Base-by-base conservation (phyloP, 2,113 vertebrate species). In the Naja naja region DNA sequence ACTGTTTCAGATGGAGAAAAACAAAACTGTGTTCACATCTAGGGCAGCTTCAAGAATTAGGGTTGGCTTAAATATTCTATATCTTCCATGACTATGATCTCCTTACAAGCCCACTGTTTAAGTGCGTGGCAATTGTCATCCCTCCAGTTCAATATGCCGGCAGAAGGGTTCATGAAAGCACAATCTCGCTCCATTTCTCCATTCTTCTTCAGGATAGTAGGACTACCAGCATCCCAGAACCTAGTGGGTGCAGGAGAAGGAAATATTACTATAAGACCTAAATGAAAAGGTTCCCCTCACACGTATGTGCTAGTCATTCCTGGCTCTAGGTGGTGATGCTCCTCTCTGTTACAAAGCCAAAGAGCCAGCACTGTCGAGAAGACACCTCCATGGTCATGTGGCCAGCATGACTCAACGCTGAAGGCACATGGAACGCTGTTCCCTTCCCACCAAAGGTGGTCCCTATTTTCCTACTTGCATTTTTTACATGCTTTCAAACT, bases 41-140 rank as follows among this genome's bases (percentile, higher is more conserved):
- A 91, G 12, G 10, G 49, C 20, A 1, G 7, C 23, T 85, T 25
- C 16, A 43, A 14, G 11, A 55, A 54, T 18, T 30, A 34, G 81
- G 54, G 9, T 47, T n/a, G 1, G 8, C 2, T 85, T 16, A 56
- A 47, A 27, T 56, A 39, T 86, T 85, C 58, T 25, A 43, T 45
- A 49, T 45, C 39, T 56, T 45, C 43, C 5, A 55, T 30, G 11
- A 47, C 4, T 45, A 91, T 30, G 43, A 25, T 49, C 81, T 91
- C 90, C 43, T 91, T 91, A 58, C 90, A 91, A 11, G 86, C 90
- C 90, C 90, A 91, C 10, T 49, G 43, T 25, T 60, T 86, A 18
- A 45, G 90, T 2, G 58, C 54, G 1, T 87, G 54, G 81, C 90
- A 91, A 30, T 60, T n/a, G 53, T 55, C 25, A 8, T 91, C 27